A percentile compares a stretch with the other conserved stretches of the same genome.
Evolutionary conservation across 2,797 vertebrate species (phyloP).

Genomic region (Taeniopygia guttata): DNA sequence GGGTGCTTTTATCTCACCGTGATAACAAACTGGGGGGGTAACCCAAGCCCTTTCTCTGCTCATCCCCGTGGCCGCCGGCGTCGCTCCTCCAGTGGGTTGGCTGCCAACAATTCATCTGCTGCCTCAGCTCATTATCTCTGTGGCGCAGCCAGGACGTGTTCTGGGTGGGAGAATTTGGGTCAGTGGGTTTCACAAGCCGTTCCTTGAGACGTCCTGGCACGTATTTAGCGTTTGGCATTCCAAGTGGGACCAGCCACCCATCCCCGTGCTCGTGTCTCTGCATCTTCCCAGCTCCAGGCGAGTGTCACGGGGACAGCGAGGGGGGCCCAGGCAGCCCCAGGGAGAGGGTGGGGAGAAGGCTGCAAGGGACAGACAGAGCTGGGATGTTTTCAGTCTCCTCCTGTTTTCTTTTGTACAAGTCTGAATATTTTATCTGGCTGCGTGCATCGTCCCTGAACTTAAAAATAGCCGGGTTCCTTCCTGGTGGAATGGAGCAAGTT

Average conservation of each 20-base stretch:
- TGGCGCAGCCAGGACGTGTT: not conserved
- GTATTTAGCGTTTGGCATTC: not conserved
- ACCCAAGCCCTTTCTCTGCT: not conserved
- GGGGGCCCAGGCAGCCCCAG: not conserved
- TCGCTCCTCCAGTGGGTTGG: fast-evolving
- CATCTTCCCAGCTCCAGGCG: not conserved
- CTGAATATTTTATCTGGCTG: slow-evolving; percentile 48
- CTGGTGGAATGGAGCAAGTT: slow-evolving; percentile 4
- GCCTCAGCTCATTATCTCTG: not conserved
- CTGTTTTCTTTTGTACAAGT: slow-evolving; percentile 29
- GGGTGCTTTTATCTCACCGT: not conserved
- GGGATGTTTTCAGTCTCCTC: not conserved
- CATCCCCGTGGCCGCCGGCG: fast-evolving
- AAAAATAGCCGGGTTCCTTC: slow-evolving; percentile 33
- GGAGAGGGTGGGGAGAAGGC: not conserved
- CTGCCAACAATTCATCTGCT: not conserved
- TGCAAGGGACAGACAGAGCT: not conserved
- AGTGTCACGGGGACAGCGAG: not conserved
- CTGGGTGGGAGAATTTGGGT: not conserved
- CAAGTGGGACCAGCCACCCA: not conserved
- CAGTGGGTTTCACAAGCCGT: not conserved
- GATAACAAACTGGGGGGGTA: not conserved
- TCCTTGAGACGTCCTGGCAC: not conserved
- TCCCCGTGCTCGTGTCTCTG: fast-evolving
- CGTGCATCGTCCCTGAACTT: not conserved